These are phyloP conservation scores for Cosmia trapezina DNA, from an alignment of 2,888 invertebrate species.

Conservation along the genomic window DNA sequence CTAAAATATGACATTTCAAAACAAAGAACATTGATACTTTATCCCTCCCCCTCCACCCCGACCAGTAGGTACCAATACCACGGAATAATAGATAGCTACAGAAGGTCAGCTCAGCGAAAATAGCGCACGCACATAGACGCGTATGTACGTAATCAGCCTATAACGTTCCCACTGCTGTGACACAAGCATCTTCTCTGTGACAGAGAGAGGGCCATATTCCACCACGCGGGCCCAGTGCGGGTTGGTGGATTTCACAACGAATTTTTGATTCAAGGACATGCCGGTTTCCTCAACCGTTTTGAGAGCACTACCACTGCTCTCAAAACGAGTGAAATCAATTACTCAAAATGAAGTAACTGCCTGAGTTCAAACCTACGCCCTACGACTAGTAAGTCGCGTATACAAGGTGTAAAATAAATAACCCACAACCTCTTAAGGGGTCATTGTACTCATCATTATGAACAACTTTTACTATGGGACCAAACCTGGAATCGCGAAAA, in stretches of 20 bases:
- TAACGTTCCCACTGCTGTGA: not conserved
- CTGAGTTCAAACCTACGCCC: not conserved
- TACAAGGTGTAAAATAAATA: too few relatives aligned
- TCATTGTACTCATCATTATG: too few relatives aligned
- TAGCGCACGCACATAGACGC: not conserved
- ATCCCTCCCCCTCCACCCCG: not conserved
- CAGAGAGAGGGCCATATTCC: not conserved
- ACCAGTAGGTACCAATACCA: not conserved
- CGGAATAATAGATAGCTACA: constrained; percentile 8
- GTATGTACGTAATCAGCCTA: not conserved
- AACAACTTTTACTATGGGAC: too few relatives aligned
- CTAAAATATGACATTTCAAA: constrained; percentile 41
- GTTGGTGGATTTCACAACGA: not conserved
- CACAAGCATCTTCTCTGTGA: too few relatives aligned
- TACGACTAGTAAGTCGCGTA: not conserved
- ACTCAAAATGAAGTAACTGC: not conserved
- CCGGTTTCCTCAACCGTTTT: not conserved
- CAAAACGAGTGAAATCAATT: not conserved
- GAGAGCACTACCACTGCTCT: not conserved
- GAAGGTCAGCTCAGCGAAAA: not conserved
- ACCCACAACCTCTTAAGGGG: too few relatives aligned
- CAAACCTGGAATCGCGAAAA: too few relatives aligned
- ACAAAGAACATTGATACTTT: constrained; percentile 49
- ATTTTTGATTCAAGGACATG: not conserved
- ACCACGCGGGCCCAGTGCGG: not conserved